Percentiles rank a stretch among this genome's conserved stretches.
Conservation (phyloP, 64 coral and sea anemone genomes). For the Stichodactyla helianthus region DNA sequence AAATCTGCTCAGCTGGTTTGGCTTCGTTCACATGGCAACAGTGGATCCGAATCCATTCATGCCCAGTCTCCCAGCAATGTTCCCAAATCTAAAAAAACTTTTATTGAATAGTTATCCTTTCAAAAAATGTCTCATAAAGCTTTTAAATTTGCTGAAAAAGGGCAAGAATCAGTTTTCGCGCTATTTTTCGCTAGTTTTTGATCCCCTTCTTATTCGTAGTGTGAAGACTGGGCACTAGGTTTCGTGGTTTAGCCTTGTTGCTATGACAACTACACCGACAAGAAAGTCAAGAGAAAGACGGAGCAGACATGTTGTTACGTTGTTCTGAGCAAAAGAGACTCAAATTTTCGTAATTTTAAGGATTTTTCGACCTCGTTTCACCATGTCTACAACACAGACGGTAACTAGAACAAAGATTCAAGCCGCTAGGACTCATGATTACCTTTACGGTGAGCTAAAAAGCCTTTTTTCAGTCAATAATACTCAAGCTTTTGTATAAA, state of each 20-base stretch:
- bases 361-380: slow-evolving; percentile 10
- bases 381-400: slow-evolving; percentile 92
- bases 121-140: background rate
- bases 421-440: slow-evolving; percentile 87
- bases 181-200: no score
- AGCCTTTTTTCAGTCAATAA: background rate
- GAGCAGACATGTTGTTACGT: slow-evolving; percentile 79
- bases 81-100: background rate
- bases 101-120: background rate
- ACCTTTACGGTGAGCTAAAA: slow-evolving; percentile 82
- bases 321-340: slow-evolving; percentile 40
- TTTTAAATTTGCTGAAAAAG: background rate
- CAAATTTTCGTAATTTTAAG: background rate
- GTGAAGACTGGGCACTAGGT: slow-evolving; percentile 14
- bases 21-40: slow-evolving; percentile 60
- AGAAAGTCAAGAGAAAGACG: slow-evolving; percentile 4
- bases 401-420: slow-evolving; percentile 73
- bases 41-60: background rate
- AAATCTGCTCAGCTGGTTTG: background rate
- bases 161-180: background rate
- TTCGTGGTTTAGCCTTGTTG: slow-evolving; percentile 24
- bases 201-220: no score
- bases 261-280: slow-evolving; percentile 51
- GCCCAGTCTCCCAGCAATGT: background rate
- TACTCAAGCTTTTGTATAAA: background rate